Conservation (phyloP, 2,888 invertebrate species). For the Eupithecia dodoneata region DNA sequence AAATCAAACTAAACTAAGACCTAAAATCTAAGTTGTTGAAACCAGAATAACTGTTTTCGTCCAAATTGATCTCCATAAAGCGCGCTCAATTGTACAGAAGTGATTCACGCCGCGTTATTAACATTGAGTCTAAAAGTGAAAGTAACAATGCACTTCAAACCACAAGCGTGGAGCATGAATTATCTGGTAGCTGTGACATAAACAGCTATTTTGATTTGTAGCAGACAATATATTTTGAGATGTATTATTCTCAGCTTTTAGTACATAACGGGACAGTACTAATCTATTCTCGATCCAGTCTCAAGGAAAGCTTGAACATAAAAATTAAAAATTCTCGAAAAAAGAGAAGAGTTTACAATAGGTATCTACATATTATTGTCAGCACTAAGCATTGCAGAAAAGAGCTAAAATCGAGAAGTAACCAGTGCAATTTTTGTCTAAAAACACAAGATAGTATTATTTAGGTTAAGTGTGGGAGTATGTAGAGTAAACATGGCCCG, state of each 20-base stretch:
- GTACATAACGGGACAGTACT: background rate
- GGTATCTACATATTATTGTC: background rate
- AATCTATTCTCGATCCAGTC: background rate
- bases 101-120: slow-evolving; percentile 77
- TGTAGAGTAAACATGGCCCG: too few species aligned
- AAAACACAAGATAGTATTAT: too few species aligned
- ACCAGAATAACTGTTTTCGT: slow-evolving; percentile 6
- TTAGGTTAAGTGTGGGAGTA: too few species aligned
- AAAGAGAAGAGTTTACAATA: background rate
- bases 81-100: slow-evolving; percentile 51
- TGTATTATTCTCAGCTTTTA: background rate
- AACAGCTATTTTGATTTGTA: slow-evolving; percentile 6
- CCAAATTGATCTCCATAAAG: slow-evolving; percentile 11
- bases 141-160: slow-evolving; percentile 70
- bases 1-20: background rate
- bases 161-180: slow-evolving; percentile 62
- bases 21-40: background rate
- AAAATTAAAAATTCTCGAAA: background rate
- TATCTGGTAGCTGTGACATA: slow-evolving; percentile 27
- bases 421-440: background rate
- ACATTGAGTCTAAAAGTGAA: slow-evolving; percentile 82
- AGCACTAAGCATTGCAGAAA: too few species aligned
- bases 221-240: slow-evolving; percentile 7
- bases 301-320: background rate
- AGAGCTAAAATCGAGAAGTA: background rate